Conservation (phyloP, 2,797 vertebrate genomes). For the Novumbra hubbsi region DNA sequence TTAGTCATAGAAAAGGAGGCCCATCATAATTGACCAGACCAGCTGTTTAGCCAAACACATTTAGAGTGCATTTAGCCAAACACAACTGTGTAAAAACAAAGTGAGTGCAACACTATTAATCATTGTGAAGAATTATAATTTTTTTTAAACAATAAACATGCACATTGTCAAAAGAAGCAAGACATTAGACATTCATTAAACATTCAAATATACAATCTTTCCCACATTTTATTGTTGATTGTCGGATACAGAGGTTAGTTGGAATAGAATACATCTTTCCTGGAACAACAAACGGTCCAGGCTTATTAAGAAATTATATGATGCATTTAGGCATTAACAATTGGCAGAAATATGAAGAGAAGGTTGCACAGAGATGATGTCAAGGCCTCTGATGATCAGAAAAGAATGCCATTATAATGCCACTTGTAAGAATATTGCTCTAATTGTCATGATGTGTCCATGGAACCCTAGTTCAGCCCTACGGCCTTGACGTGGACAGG, state of each 20-base stretch:
- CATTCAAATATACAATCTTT: not conserved
- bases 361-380: not conserved
- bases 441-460: too few relatives aligned
- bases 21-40: not conserved
- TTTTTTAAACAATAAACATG: slow-evolving; percentile 51
- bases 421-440: not conserved
- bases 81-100: slow-evolving; percentile 9
- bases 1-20: not conserved
- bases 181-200: slow-evolving; percentile 19
- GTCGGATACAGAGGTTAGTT: slow-evolving; percentile 30
- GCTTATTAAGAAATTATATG: not conserved
- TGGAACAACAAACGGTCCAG: not conserved
- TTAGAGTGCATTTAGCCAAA: not conserved
- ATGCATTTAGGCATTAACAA: not conserved
- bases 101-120: slow-evolving; percentile 4
- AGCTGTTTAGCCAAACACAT: not conserved
- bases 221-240: slow-evolving; percentile 45
- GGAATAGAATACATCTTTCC: slow-evolving; percentile 14
- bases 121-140: not conserved
- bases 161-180: slow-evolving; percentile 47
- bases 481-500: too few relatives aligned
- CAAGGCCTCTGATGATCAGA: not conserved
- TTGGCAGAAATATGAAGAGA: not conserved
- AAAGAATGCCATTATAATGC: not conserved
- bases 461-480: too few relatives aligned